Conservation (phyloP, 1,140 invertebrate species). For the Penaeus japonicus region DNA sequence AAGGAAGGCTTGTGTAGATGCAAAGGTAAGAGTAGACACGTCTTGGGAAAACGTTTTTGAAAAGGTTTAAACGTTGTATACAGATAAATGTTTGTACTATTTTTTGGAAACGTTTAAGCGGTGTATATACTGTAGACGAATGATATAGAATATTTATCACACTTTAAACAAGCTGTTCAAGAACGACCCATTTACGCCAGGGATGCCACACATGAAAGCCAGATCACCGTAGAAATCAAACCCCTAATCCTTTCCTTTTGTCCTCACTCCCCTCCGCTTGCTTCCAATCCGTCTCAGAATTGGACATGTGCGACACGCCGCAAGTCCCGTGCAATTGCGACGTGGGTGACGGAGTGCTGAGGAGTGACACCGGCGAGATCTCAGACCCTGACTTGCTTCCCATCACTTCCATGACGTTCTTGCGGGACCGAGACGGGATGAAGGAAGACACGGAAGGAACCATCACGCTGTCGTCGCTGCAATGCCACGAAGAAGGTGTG, state of each 20-base stretch:
- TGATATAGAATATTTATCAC: too few relatives aligned
- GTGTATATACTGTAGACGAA: too few relatives aligned
- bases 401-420: constrained; percentile 38
- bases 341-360: constrained; percentile 14
- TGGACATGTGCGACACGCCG: background rate
- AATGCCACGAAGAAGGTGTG: constrained; percentile 21
- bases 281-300: background rate
- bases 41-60: too few relatives aligned
- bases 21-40: background rate
- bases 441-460: constrained; percentile 27
- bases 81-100: too few relatives aligned
- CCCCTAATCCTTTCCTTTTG: background rate
- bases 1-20: constrained; percentile 17
- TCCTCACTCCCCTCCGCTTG: too few relatives aligned
- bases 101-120: too few relatives aligned
- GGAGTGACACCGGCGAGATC: background rate
- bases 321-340: constrained; percentile 40
- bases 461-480: constrained; percentile 29
- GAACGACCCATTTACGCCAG: too few relatives aligned
- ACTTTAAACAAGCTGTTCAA: too few relatives aligned
- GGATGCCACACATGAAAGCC: too few relatives aligned
- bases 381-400: background rate
- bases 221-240: background rate
- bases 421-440: background rate
- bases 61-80: too few relatives aligned